Conservation (phyloP, 2,888 invertebrate genomes). For the Trichopoda pennipes region DNA sequence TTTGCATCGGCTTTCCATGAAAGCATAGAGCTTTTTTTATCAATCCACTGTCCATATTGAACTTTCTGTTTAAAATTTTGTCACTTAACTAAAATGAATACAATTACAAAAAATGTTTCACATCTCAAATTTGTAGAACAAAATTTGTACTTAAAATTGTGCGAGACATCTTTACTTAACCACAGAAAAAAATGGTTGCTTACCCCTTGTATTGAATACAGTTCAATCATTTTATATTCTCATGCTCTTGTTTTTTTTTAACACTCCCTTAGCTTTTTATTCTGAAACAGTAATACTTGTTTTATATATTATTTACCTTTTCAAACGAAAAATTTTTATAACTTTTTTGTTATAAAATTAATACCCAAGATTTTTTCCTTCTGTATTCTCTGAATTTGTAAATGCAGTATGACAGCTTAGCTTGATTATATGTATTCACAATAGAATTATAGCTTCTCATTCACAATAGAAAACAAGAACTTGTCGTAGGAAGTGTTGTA, state of each 20-base stretch:
- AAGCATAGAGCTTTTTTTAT: constrained; percentile 86
- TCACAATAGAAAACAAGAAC: constrained; percentile 33
- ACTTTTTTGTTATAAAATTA: not conserved
- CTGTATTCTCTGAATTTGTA: not conserved
- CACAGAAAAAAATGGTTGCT: constrained; percentile 25
- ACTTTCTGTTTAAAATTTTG: constrained; percentile 1
- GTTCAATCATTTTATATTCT: not conserved
- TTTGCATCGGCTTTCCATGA: constrained; percentile 93
- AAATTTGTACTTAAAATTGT: not conserved
- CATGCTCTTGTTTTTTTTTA: not conserved
- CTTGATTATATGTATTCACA: not conserved
- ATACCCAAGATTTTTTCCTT: not conserved
- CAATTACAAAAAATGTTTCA: not conserved
- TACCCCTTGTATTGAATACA: constrained; percentile 10
- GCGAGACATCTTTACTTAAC: constrained; percentile 4
- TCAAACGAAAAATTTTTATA: not conserved
- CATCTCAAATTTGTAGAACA: not conserved
- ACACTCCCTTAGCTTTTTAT: not conserved
- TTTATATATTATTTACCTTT: constrained; percentile 36
- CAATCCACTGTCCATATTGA: constrained; percentile 69
- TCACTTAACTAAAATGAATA: constrained; percentile 46
- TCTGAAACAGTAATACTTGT: constrained; percentile 40
- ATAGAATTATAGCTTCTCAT: not conserved
- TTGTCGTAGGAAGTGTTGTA: not conserved
- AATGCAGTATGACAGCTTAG: constrained; percentile 6